These are phyloP conservation scores for Lasioglossum pauxillum DNA, from an alignment of 2,888 invertebrate genomes.

Conservation along the genomic window DNA sequence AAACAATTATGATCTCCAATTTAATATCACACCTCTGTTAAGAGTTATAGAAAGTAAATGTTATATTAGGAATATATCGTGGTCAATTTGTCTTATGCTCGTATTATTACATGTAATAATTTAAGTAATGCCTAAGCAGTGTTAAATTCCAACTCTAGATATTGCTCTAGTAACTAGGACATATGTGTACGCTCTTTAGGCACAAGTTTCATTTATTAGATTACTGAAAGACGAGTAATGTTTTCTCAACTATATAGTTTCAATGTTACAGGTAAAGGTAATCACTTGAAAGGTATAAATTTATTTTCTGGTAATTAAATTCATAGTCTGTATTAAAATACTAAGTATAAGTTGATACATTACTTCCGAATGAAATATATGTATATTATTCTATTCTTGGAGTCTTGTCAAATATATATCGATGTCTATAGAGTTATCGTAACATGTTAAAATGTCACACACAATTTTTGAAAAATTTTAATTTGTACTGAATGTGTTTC, in stretches of 20 bases:
- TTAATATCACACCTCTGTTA: slow-evolving; percentile 23
- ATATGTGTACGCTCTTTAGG: slow-evolving; percentile 52
- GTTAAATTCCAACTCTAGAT: slow-evolving; percentile 47
- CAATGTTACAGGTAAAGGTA: not conserved
- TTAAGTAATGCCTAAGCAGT: slow-evolving; percentile 50
- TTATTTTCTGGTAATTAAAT: slow-evolving; percentile 10
- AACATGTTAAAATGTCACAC: not conserved
- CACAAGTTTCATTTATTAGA: slow-evolving; percentile 55
- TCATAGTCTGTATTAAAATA: not conserved
- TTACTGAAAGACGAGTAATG: slow-evolving; percentile 29
- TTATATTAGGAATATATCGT: slow-evolving; percentile 14
- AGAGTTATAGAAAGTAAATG: not conserved
- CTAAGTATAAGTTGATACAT: slow-evolving; percentile 11
- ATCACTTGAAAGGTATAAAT: not conserved
- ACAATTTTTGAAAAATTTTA: not conserved
- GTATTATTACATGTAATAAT: slow-evolving; percentile 23
- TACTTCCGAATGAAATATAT: not conserved
- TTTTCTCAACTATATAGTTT: not conserved
- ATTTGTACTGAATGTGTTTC: not conserved
- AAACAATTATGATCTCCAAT: not conserved
- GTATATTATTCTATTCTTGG: not conserved
- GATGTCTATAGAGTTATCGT: not conserved
- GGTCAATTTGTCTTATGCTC: not conserved
- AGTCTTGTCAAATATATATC: not conserved
- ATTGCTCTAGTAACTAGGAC: slow-evolving; percentile 62